phyloP scores from a whole-genome alignment of 2,797 vertebrate genomes.

The Rhodeus uyekii region DNA sequence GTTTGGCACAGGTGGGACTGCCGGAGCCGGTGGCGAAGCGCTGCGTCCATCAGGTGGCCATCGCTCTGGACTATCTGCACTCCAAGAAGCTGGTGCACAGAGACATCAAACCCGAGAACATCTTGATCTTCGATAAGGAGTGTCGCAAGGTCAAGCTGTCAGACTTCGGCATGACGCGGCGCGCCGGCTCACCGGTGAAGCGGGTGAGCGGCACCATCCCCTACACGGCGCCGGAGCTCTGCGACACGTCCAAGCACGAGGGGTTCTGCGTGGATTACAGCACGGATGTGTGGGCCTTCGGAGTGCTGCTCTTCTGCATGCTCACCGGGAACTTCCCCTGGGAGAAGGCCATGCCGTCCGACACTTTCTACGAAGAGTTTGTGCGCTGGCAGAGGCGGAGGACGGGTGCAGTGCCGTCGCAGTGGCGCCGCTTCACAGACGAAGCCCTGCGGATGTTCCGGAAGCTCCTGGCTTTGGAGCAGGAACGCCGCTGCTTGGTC shows the following conservation, averaged over 20 bases:
- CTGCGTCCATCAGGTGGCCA: constrained; percentile 83
- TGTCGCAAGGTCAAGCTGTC: constrained; percentile 85
- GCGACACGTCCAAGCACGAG: constrained; percentile 79
- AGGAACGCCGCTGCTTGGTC: constrained; percentile 80
- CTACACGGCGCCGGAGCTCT: constrained; percentile 84
- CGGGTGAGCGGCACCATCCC: constrained; percentile 86
- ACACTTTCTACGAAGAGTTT: constrained; percentile 86
- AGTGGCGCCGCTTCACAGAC: constrained; percentile 85
- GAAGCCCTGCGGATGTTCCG: constrained; percentile 85
- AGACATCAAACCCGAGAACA: constrained; percentile 86
- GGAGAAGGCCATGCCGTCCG: constrained; percentile 83
- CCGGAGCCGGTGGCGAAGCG: constrained; percentile 82
- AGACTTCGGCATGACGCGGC: constrained; percentile 85
- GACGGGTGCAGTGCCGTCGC: constrained; percentile 76
- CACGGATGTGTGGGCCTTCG: constrained; percentile 86
- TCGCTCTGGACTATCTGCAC: constrained; percentile 84
- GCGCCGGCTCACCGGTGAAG: constrained; percentile 81
- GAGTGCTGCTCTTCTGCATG: constrained; percentile 86
- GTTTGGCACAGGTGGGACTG: constrained; percentile 75
- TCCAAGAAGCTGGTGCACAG: constrained; percentile 83
- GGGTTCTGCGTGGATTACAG: constrained; percentile 84
- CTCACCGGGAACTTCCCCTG: constrained; percentile 87
- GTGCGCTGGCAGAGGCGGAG: constrained; percentile 82
- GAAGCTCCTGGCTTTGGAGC: constrained; percentile 79
- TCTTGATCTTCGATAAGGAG: constrained; percentile 85